Conservation (phyloP, 2,888 invertebrate genomes). For the Pterostichus niger region DNA sequence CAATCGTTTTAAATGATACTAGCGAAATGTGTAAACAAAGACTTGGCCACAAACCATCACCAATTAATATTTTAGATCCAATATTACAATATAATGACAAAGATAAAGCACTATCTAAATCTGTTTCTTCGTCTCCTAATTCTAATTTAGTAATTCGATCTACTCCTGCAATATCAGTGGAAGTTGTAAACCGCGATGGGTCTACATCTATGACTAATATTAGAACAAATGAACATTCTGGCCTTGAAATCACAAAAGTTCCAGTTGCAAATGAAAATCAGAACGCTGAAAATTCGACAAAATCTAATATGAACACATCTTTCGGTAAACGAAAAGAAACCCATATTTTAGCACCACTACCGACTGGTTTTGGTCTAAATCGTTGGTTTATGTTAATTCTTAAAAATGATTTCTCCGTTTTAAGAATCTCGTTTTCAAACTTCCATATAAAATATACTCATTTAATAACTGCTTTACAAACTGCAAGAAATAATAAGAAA, state of each 20-base stretch:
- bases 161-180: slow-evolving; percentile 56
- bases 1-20: slow-evolving; percentile 61
- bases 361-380: slow-evolving; percentile 70
- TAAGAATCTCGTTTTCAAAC: slow-evolving; percentile 78
- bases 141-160: slow-evolving; percentile 28
- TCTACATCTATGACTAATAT: neutral
- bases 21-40: slow-evolving; percentile 49
- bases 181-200: slow-evolving; percentile 34
- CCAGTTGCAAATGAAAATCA: slow-evolving; percentile 16
- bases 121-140: neutral
- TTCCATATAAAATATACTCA: slow-evolving; percentile 80
- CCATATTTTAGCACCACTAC: slow-evolving; percentile 75
- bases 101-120: slow-evolving; percentile 2
- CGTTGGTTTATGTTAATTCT: slow-evolving; percentile 81
- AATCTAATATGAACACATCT: neutral
- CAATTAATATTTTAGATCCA: slow-evolving; percentile 34
- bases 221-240: neutral
- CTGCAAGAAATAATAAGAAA: slow-evolving; percentile 77
- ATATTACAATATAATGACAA: neutral
- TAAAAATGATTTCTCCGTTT: slow-evolving; percentile 79
- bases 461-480: slow-evolving; percentile 78
- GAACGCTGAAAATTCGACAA: neutral
- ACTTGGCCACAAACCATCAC: slow-evolving; percentile 52
- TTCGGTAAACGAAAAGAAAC: slow-evolving; percentile 66
- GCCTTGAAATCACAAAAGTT: slow-evolving; percentile 47